Base-by-base conservation (phyloP, 2,113 vertebrate genomes). In the Charadrius vociferus region DNA sequence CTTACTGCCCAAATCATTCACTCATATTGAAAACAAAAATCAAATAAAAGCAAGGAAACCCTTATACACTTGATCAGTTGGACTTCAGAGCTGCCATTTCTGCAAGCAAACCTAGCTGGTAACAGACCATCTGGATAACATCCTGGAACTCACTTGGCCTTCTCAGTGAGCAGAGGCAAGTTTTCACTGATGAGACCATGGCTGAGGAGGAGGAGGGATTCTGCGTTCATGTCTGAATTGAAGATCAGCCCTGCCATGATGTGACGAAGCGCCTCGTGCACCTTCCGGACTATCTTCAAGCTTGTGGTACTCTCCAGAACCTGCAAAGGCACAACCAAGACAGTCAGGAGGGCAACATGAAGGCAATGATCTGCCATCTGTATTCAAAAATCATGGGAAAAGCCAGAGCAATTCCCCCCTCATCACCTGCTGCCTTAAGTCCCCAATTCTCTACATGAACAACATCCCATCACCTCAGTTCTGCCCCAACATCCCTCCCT, bases 101-200 rank as follows among this genome's bases (percentile, higher is more conserved):
- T 90, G 37, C n/a, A 89, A 37, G 41, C 20, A 77, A 94, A 79
- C 70, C 17, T 36, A 91, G 5, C 5, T 0, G 5, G 1, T 34
- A 91, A 50, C 43, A 93, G 41, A 81, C 12, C 9, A 65, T 21
- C 24, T 29, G 8, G 27, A 24, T 39, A 62, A 94, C 47, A 78
- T 36, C 45, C 32, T 39, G 45, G 49, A 91, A 98, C 98, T 98
- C 98, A 99, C 99, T 98, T 99, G 96, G 99, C 98, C 94, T 99
- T 99, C 84, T 98, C 99, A 65, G 99, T 99, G 81, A 99, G 97
- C 63, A 99, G 98, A 5, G 99, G 99, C 49, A 99, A 98, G 75
- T 99, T 99, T 97, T 99, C 98, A 96, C 98, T 99, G 97, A 99
- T 96, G 90, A 99, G 98, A 34, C 99, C 98, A 4, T 99, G 99